Conservation (phyloP, 2,888 invertebrate species). For the Sthenelais limicola region DNA sequence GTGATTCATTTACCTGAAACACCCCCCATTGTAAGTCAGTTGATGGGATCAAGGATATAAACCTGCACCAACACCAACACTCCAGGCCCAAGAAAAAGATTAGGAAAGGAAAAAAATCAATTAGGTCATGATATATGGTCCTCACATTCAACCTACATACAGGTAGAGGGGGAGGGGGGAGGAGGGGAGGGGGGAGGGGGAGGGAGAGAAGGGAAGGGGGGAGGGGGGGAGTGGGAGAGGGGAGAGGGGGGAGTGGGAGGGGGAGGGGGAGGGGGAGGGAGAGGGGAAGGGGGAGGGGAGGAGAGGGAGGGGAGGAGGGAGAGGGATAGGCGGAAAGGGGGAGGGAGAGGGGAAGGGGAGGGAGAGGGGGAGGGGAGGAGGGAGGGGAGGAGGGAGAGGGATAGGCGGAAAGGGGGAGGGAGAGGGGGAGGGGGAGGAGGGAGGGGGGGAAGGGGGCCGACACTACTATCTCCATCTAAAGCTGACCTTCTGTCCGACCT, state of each 20-base stretch:
- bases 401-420: background rate
- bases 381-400: slow-evolving; percentile 13
- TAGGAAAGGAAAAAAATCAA: too few relatives aligned
- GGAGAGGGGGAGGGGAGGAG: slow-evolving; percentile 1
- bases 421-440: background rate
- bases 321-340: slow-evolving; percentile 20
- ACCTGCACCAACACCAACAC: too few relatives aligned
- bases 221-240: slow-evolving; percentile 20
- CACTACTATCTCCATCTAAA: too few relatives aligned
- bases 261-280: background rate
- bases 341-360: slow-evolving; percentile 13
- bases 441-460: background rate
- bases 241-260: background rate
- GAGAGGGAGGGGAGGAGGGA: slow-evolving; percentile 6
- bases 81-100: too few relatives aligned
- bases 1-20: too few relatives aligned
- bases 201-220: background rate
- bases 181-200: slow-evolving; percentile 4
- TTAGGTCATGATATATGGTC: too few relatives aligned
- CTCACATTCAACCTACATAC: too few relatives aligned
- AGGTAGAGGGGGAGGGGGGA: slow-evolving; percentile 14
- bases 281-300: background rate
- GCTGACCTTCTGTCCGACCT: too few relatives aligned
- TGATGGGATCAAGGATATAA: too few relatives aligned
- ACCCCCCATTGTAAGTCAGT: too few relatives aligned